Conservation (phyloP, 2,888 invertebrate genomes). For the Ptychoptera albimana region DNA sequence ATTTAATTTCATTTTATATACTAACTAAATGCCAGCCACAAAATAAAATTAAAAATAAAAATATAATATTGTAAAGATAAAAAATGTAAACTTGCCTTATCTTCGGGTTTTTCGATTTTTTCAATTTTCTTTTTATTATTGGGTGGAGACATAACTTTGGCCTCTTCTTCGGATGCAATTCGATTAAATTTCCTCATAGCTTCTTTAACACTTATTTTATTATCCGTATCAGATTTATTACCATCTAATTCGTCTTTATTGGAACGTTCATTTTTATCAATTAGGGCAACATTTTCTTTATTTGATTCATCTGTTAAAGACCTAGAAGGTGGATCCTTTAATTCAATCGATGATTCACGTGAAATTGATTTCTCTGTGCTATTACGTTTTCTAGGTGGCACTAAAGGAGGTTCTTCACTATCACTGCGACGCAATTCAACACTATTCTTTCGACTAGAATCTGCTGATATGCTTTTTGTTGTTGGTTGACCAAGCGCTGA, state of each 20-base stretch:
- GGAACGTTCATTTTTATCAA: constrained; percentile 11
- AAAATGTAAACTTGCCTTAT: constrained; percentile 42
- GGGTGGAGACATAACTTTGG: constrained; percentile 35
- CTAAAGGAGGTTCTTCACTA: constrained; percentile 23
- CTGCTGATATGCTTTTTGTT: not conserved
- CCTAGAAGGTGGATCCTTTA: constrained; percentile 7
- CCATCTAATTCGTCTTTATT: not conserved
- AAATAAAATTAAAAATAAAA: not conserved
- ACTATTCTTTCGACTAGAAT: not conserved
- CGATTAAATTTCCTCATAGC: constrained; percentile 84
- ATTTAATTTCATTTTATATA: no score
- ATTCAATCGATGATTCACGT: constrained; percentile 33
- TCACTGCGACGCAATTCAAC: not conserved
- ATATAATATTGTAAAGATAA: not conserved
- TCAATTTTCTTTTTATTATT: constrained; percentile 8
- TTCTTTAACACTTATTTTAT: constrained; percentile 77
- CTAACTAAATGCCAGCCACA: not conserved
- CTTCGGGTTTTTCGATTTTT: constrained; percentile 37
- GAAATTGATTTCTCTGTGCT: constrained; percentile 12
- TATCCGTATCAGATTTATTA: constrained; percentile 29
- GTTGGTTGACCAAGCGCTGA: not conserved
- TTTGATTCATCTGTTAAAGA: constrained; percentile 14
- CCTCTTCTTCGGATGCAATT: constrained; percentile 68
- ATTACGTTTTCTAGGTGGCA: constrained; percentile 37
- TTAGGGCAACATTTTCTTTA: constrained; percentile 20